A percentile compares a stretch with the other conserved stretches of the same genome.
Evolutionary conservation across 2,113 vertebrate species (phyloP).

Genomic region (Perca fluviatilis): DNA sequence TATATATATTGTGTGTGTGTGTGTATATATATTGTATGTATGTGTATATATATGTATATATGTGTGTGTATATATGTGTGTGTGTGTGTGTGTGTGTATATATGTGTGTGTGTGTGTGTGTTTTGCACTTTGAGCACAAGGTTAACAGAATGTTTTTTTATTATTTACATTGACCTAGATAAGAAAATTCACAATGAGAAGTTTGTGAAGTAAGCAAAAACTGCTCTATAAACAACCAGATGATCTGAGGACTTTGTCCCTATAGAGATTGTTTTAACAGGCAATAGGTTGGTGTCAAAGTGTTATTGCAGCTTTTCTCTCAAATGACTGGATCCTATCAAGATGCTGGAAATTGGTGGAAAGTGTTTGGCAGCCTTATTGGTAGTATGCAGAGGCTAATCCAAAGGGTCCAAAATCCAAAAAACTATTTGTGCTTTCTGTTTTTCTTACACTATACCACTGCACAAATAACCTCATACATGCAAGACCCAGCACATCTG

Average conservation of each 20-base stretch:
- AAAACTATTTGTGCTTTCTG: not conserved
- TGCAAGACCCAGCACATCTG: conserved; percentile 33
- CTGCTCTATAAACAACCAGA: conserved; percentile 15
- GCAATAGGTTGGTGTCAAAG: conserved; percentile 22
- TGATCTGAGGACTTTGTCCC: conserved; percentile 29
- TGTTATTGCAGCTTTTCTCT: not conserved
- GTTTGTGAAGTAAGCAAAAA: conserved; percentile 15
- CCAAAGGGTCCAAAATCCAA: not conserved
- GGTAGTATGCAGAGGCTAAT: conserved; percentile 6
- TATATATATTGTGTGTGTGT: no score
- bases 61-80: no score
- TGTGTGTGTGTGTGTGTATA: no score
- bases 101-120: no score
- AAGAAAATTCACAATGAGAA: conserved; percentile 26
- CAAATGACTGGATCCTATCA: conserved; percentile 40
- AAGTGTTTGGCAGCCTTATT: conserved; percentile 10
- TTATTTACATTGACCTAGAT: conserved; percentile 31
- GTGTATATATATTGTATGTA: no score
- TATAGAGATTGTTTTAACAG: not conserved
- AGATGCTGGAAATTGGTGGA: conserved; percentile 31
- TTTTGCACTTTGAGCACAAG: conserved; percentile 27
- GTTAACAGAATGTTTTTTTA: conserved; percentile 2
- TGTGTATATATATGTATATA: no score
- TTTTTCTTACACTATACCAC: not conserved
- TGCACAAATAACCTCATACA: conserved; percentile 3